Evolutionary conservation across 2,888 invertebrate species (phyloP).

Genomic region (Drosophila pegasa): DNA sequence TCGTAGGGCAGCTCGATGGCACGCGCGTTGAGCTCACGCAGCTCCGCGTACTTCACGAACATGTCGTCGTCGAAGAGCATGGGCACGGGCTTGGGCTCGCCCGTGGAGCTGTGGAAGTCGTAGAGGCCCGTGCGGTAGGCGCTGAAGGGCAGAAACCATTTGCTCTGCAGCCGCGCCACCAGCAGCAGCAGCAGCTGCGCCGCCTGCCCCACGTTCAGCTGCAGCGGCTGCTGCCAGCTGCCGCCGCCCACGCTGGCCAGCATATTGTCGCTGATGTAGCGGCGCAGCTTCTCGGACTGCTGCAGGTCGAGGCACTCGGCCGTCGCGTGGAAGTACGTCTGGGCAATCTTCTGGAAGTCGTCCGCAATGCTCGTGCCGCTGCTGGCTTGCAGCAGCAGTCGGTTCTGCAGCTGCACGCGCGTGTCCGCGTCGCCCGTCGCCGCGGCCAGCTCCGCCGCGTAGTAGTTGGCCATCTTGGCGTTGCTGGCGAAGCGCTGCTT

Average conservation of each 20-base stretch:
- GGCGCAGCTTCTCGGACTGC: slow-evolving; percentile 87
- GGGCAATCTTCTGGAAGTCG: slow-evolving; percentile 81
- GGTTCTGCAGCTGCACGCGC: slow-evolving; percentile 85
- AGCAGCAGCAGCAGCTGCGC: slow-evolving; percentile 61
- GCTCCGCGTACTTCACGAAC: slow-evolving; percentile 86
- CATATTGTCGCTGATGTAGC: slow-evolving; percentile 56
- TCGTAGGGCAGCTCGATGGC: slow-evolving; percentile 91
- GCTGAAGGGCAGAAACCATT: slow-evolving; percentile 82
- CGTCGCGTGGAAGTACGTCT: slow-evolving; percentile 79
- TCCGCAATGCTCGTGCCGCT: slow-evolving; percentile 56
- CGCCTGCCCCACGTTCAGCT: slow-evolving; percentile 18
- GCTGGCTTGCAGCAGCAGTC: slow-evolving; percentile 59
- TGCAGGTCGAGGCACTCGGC: slow-evolving; percentile 86
- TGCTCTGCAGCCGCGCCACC: slow-evolving; percentile 71
- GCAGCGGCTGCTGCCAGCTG: slow-evolving; percentile 47
- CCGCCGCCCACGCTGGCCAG: slow-evolving; percentile 56
- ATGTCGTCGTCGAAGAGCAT: slow-evolving; percentile 86
- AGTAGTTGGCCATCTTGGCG: slow-evolving; percentile 79
- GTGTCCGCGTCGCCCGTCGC: slow-evolving; percentile 72
- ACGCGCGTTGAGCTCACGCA: slow-evolving; percentile 86
- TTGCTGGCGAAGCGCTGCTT: slow-evolving; percentile 73
- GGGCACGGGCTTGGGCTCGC: slow-evolving; percentile 86
- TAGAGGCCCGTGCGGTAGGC: slow-evolving; percentile 80
- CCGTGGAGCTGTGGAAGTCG: slow-evolving; percentile 84
- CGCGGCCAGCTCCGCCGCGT: slow-evolving; percentile 68